Percentiles rank a stretch among this genome's conserved stretches.
phyloP scores from a whole-genome alignment of 2,113 vertebrate species.

The Parotia lawesii region DNA sequence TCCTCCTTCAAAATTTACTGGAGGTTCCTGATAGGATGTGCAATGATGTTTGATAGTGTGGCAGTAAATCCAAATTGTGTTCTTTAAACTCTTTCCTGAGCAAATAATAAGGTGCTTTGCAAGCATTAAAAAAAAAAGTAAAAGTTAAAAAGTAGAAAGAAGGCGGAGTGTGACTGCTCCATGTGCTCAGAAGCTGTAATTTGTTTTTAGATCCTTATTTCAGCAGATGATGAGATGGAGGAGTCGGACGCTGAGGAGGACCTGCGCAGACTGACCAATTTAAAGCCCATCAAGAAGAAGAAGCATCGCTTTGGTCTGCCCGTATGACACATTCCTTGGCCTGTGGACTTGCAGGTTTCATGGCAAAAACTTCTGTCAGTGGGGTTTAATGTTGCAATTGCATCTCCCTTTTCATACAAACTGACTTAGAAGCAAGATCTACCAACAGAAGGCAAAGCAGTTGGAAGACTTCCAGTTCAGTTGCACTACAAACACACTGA shows the following conservation, averaged over 20 bases:
- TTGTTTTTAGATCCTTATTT: constrained; percentile 88
- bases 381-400: constrained; percentile 31
- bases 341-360: constrained; percentile 18
- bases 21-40: not conserved
- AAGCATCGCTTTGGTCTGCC: constrained; percentile 92
- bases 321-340: constrained; percentile 76
- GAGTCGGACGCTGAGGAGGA: constrained; percentile 91
- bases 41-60: not conserved
- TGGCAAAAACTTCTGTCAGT: constrained; percentile 30
- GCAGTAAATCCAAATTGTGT: not conserved
- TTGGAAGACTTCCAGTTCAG: constrained; percentile 59
- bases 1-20: not conserved
- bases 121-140: not conserved
- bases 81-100: not conserved
- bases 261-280: constrained; percentile 81
- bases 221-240: constrained; percentile 97
- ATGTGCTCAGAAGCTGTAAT: not conserved
- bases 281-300: constrained; percentile 91
- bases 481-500: constrained; percentile 77
- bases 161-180: not conserved
- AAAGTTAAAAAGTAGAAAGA: not conserved
- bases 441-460: not conserved
- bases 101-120: not conserved
- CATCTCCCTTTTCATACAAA: constrained; percentile 44
- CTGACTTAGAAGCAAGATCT: constrained; percentile 43